These are phyloP conservation scores for Antennarius striatus DNA, from an alignment of 2,113 vertebrate species.

Conservation along the genomic window DNA sequence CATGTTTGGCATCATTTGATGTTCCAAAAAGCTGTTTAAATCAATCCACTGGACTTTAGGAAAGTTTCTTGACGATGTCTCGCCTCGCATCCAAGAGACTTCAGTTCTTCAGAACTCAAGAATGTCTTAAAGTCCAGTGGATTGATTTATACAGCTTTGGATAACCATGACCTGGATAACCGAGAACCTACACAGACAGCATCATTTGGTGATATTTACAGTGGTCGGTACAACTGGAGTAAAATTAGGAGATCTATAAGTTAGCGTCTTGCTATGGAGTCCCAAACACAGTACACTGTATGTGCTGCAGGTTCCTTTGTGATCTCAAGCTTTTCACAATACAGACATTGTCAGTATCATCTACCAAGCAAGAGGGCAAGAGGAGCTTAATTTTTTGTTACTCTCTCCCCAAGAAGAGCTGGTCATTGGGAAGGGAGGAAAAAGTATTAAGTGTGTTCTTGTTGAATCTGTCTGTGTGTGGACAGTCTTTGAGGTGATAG, in stretches of 20 bases:
- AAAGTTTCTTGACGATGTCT: too few relatives aligned
- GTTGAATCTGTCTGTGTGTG: conserved; percentile 45
- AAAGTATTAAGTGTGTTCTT: conserved; percentile 1
- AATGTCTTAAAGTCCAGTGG: too few relatives aligned
- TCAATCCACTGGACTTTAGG: too few relatives aligned
- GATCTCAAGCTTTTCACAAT: conserved; percentile 67
- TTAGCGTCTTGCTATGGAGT: conserved; percentile 28
- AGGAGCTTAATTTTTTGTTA: conserved; percentile 18
- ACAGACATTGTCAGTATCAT: conserved; percentile 57
- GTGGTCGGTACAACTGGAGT: conserved; percentile 27
- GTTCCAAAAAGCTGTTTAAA: too few relatives aligned
- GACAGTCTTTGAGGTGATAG: conserved; percentile 45
- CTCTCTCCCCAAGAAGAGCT: conserved; percentile 10
- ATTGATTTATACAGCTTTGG: too few relatives aligned
- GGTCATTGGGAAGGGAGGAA: conserved; percentile 5
- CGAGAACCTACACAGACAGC: background rate
- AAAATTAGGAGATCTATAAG: conserved; percentile 19
- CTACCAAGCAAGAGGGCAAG: conserved; percentile 1
- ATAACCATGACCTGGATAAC: too few relatives aligned
- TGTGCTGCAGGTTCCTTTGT: conserved; percentile 5
- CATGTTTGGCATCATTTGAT: conserved; percentile 24
- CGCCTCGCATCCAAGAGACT: too few relatives aligned
- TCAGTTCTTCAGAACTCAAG: too few relatives aligned
- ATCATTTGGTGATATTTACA: conserved; percentile 31
- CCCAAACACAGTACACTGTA: conserved; percentile 19